Base-by-base conservation (phyloP, 2,113 vertebrate species). In the Phaethon lepturus region DNA sequence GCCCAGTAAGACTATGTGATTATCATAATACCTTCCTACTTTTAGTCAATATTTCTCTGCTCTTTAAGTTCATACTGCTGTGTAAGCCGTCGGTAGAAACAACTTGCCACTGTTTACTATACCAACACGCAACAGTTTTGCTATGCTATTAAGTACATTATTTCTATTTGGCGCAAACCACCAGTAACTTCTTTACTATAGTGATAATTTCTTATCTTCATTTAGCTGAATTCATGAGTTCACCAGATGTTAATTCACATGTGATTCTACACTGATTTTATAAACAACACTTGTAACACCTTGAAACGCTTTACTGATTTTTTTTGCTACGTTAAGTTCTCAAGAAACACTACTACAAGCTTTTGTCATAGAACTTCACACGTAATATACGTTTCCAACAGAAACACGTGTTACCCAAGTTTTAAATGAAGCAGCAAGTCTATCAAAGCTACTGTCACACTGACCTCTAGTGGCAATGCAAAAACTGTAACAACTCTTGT, bases 381-480 rank as follows among this genome's bases (percentile, higher is more conserved):
- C 16, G 16, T 40, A 53, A 75, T 11, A 15, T 3, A 20, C 0
- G 0, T 52, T 45, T 67, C 24, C 42, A n/a, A 40, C 7, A 31
- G 50, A 62, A 45, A 8, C 24, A 3, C 1, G 2, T 4, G 9
- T 47, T 31, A 35, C 35, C 4, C 0, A 7, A 55, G 26, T 20
- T 50, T n/a, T 15, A 33, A 50, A 55, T 6, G 19, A 55, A 75
- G 44, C 6, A 24, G 17, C 4, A 3, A 33, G 15, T 35, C 12
- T 7, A 16, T 3, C 63, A 40, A 44, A 67, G 56, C 40, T 80
- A 88, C 75, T 81, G 42, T 35, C 77, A 91, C 74, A 67, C 93
- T 84, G 98, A 92, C 98, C 97, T 95, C 98, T 97, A 93, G 96
- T 83, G 98, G 97, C 67, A 69, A 45, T 20, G 52, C 26, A 49